phyloP scores from a whole-genome alignment of 2,113 vertebrate genomes.

The Addax nasomaculatus region DNA sequence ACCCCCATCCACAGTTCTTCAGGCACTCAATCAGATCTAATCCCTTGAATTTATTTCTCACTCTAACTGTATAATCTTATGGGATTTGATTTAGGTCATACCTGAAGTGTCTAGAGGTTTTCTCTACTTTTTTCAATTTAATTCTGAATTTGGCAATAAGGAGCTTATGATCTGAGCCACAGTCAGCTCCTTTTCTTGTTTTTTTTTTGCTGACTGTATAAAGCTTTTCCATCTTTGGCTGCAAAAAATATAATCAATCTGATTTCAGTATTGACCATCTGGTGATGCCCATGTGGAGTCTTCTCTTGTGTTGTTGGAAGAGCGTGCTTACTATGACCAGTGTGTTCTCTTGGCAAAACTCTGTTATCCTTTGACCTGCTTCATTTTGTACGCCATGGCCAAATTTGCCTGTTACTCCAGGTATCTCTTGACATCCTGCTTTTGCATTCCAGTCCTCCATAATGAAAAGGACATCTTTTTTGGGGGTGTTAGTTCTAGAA shows the following conservation, averaged over 20 bases:
- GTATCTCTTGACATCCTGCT: background rate
- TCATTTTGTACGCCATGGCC: background rate
- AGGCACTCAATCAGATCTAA: background rate
- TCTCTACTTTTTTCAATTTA: background rate
- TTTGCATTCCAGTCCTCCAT: background rate
- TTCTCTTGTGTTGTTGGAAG: background rate
- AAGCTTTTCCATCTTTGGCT: background rate
- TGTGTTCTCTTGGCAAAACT: background rate
- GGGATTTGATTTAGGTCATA: background rate
- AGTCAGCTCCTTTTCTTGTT: background rate
- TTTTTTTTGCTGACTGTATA: background rate
- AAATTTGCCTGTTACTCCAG: background rate
- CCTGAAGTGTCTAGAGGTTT: background rate
- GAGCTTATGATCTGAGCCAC: background rate
- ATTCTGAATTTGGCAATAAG: background rate
- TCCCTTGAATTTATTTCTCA: background rate
- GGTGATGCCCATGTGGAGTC: background rate
- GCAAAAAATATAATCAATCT: background rate
- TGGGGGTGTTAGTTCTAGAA: fast-evolving
- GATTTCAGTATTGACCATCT: background rate
- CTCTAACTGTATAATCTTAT: background rate
- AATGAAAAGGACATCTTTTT: background rate
- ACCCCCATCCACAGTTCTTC: background rate
- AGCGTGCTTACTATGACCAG: fast-evolving
- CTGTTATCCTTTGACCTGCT: background rate